A percentile compares a stretch with the other conserved stretches of the same genome.
Conservation (phyloP, 2,888 invertebrate species). For the Slavum lentiscoides region DNA sequence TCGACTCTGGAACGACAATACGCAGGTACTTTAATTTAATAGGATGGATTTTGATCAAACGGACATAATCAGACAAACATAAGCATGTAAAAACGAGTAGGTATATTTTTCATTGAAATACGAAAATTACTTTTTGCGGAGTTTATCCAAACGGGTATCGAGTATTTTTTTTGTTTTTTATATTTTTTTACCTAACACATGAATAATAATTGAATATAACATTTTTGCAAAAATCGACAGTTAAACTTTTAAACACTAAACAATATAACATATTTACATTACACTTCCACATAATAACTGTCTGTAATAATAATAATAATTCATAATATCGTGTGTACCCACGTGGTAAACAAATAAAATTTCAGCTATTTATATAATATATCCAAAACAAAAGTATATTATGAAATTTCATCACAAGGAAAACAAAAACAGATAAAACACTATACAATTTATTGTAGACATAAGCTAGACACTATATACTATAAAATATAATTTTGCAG, state of each 20-base stretch:
- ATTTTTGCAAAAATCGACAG: background rate
- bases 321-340: background rate
- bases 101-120: constrained; percentile 4
- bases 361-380: constrained; percentile 6
- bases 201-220: background rate
- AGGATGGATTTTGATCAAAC: background rate
- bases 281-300: background rate
- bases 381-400: background rate
- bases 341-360: constrained; percentile 8
- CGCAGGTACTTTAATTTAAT: no score
- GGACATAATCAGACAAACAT: no score
- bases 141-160: background rate
- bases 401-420: constrained; percentile 8
- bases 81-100: no score
- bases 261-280: constrained; percentile 39
- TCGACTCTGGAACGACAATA: no score
- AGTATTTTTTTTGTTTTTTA: no score
- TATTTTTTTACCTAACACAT: constrained; percentile 22
- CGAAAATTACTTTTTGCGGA: background rate
- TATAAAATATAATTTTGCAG: background rate
- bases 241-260: background rate
- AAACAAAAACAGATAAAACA: constrained; percentile 17
- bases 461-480: constrained; percentile 28
- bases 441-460: constrained; percentile 37
- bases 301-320: constrained; percentile 3